A percentile compares a stretch with the other conserved stretches of the same genome.
Conservation (phyloP, 2,113 vertebrate species). For the Engystomops pustulosus region DNA sequence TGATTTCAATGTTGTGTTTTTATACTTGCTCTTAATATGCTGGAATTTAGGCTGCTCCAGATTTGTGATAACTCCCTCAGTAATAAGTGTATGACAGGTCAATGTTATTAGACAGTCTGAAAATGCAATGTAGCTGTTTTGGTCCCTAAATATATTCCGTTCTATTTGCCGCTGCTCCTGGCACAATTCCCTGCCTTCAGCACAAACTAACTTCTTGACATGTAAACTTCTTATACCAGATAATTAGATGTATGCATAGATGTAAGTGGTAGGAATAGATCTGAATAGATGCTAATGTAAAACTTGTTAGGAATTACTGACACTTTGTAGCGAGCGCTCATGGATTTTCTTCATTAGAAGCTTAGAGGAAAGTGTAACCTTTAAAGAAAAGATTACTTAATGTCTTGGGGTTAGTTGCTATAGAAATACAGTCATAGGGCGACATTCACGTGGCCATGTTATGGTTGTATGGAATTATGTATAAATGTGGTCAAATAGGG, state of each 20-base stretch:
- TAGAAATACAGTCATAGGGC: not conserved
- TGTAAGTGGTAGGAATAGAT: constrained; percentile 20
- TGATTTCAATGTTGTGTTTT: not conserved
- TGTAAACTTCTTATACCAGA: constrained; percentile 17
- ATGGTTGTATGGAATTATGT: no score
- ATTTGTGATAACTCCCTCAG: not conserved
- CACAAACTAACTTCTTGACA: constrained; percentile 40
- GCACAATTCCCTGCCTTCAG: constrained; percentile 33
- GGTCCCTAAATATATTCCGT: not conserved
- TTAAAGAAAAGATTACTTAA: not conserved
- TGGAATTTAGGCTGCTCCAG: not conserved
- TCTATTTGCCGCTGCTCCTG: not conserved
- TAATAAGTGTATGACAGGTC: not conserved
- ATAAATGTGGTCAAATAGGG: no score
- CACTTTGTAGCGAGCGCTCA: not conserved
- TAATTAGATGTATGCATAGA: constrained; percentile 35
- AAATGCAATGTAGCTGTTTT: constrained; percentile 3
- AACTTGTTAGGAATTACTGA: constrained; percentile 6
- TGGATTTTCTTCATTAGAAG: not conserved
- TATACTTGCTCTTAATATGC: not conserved
- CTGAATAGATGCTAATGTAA: constrained; percentile 23
- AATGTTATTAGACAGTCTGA: not conserved
- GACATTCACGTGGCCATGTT: no score
- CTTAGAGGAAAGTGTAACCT: not conserved
- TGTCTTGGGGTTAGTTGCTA: not conserved